A percentile compares a stretch with the other conserved stretches of the same genome.
These are phyloP conservation scores for Ibidorhyncha struthersii DNA, from an alignment of 2,113 vertebrate genomes.

Conservation along the genomic window DNA sequence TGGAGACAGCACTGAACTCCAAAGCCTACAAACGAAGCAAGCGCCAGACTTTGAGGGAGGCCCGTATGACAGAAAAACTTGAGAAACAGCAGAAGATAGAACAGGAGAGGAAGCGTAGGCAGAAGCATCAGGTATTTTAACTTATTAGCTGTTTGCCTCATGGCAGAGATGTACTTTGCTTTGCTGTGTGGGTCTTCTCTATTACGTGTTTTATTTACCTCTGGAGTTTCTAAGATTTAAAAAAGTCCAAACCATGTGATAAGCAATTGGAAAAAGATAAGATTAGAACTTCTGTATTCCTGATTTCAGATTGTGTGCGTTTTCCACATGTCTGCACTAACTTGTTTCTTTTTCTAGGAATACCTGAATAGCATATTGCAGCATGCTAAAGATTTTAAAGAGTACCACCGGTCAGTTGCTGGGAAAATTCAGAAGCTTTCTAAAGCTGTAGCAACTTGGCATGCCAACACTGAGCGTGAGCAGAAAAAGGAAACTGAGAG, in stretches of 20 bases:
- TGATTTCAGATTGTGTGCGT: neutral
- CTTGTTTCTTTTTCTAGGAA: conserved; percentile 79
- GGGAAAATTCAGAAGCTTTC: conserved; percentile 97
- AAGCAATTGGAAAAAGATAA: neutral
- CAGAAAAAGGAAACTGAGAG: conserved; percentile 98
- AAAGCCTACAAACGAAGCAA: conserved; percentile 98
- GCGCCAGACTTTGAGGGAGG: conserved; percentile 93
- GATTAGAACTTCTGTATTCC: neutral
- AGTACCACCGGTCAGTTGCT: conserved; percentile 94
- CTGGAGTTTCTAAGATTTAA: neutral
- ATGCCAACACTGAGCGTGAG: conserved; percentile 96
- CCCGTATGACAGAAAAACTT: conserved; percentile 97
- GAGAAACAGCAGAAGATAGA: conserved; percentile 99
- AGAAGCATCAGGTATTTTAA: conserved; percentile 92
- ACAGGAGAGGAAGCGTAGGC: conserved; percentile 95
- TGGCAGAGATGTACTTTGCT: neutral
- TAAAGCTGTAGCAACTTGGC: conserved; percentile 94
- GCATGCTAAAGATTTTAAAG: conserved; percentile 99
- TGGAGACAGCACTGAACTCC: conserved; percentile 96
- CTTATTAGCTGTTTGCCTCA: accelerated
- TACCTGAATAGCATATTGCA: conserved; percentile 98
- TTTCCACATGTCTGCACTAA: neutral
- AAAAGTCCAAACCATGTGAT: neutral
- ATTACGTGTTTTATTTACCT: neutral
- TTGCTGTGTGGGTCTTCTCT: neutral